Evolutionary conservation across 2,888 invertebrate genomes (phyloP), one percentile per base, ranked within the genome.

Genomic region (Cephus sareptanus): DNA sequence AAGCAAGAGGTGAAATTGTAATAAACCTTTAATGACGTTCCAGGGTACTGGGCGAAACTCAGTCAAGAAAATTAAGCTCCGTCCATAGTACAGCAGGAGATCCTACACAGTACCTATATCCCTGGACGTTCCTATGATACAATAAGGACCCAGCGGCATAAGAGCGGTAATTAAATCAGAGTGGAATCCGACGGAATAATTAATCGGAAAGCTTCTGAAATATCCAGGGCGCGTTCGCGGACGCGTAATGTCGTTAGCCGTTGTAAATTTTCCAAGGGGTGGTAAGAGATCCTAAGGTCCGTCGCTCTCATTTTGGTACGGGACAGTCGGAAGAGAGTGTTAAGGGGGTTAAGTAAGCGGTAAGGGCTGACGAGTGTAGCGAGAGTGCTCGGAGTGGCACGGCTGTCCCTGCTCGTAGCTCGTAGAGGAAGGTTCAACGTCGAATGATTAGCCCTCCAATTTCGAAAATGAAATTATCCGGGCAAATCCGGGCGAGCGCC

Each of bases 141-240:
- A 56, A 23, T 56, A 2, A 1, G 40, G 23, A 56, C 23, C 40
- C 23, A 15, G 1, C 15, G 40, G 2, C 2, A 84, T 85, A 87
- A 88, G 86, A 87, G 86, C 83, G 85, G 85, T 88, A 89, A 89
- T 89, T 89, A 90, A 90, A 89, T 89, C 87, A 86, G 86, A 84
- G 87, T 85, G 87, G 88, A 89, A 90, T 88, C 87, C 87, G 83
- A 87, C 83, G 87, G 89, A 89, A 90, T 89, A 90, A 90, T 90
- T 89, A 89, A 89, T 89, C 86, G 87, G 88, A 87, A 86, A 86
- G 85, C 85, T 87, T 80, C 84, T 86, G 85, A 89, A 88, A 86
- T 88, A 87, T 87, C 86, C 85, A 83, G 81, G 83, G 86, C 88
- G 89, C 89, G 87, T 89, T 86, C 85, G 86, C 83, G 86, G 85